Evolutionary conservation across 2,888 invertebrate genomes (phyloP).

Genomic region (Ormyrus labotus): DNA sequence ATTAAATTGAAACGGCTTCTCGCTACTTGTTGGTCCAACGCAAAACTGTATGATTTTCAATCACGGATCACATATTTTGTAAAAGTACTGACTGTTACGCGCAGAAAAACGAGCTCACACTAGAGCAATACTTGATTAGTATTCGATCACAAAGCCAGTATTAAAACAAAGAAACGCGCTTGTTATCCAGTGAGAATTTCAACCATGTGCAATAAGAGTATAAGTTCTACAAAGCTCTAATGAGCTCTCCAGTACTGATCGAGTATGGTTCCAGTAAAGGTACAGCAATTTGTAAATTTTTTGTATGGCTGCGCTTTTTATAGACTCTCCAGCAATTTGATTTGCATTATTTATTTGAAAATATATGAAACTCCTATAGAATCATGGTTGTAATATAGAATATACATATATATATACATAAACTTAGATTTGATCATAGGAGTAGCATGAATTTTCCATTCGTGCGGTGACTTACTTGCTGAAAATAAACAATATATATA

Average conservation of each 20-base stretch:
- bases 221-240: neutral
- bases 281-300: neutral
- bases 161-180: neutral
- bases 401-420: conserved; percentile 4
- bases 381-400: conserved; percentile 33
- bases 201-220: neutral
- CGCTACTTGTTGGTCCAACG: neutral
- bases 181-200: neutral
- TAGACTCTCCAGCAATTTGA: conserved; percentile 10
- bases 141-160: neutral
- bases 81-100: neutral
- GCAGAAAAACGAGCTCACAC: neutral
- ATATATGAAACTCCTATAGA: conserved; percentile 31
- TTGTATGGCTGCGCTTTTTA: conserved; percentile 10
- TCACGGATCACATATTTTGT: neutral
- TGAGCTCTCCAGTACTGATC: neutral
- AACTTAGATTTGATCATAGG: conserved; percentile 14
- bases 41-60: neutral
- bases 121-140: neutral
- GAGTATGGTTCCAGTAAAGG: neutral
- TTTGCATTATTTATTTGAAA: conserved; percentile 18
- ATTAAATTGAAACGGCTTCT: neutral
- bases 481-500: conserved; percentile 22
- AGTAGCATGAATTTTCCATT: conserved; percentile 16
- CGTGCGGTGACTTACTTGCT: conserved; percentile 21